Base-by-base conservation (phyloP, 2,113 vertebrate genomes). In the Alligator mississippiensis region DNA sequence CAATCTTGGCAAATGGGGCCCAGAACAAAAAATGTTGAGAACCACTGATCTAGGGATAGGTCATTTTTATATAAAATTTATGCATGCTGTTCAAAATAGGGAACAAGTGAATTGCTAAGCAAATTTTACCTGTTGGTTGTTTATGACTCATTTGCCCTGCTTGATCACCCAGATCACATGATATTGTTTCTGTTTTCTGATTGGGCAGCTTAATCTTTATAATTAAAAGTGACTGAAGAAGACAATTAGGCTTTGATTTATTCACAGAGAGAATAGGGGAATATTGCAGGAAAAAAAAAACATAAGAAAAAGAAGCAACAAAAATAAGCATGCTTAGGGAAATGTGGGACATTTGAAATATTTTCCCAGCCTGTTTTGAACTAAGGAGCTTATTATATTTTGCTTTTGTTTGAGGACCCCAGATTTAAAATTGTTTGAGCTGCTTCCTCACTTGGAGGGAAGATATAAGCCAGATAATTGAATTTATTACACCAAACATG, bases 381-480 rank as follows among this genome's bases (percentile, higher is more conserved):
- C 34, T 47, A 47, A 47, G 47, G 25, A 38, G 34, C 25, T 9
- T 13, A 14, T 47, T 47, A 24, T 34, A 22, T 74, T 72, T 38
- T 18, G 19, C 30, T 72, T 72, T 34, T 6, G 68, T 34, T 13
- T 74, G 34, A 74, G 14, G 70, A 74, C 22, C 12, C 21, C 5
- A 47, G 21, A 74, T 47, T 47, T 38, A 74, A 81, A 79, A 3
- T 25, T 63, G 21, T 1, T 2, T 80, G 4, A 75, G 80, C 30
- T 54, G 2, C 25, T 12, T 7, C 68, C 77, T 55, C 9, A 34
- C 22, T 1, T 1, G 10, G 4, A 1, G 1, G 55, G 3, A 64
- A 3, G 9, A 28, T 87, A 4, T 47, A 74, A 74, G 70, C 34
- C 16, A 47, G 70, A 74, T 74, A 47, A 47, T 11, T 25, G 34